Evolutionary conservation across 2,113 vertebrate species (phyloP).

Genomic region (Cottus gobio): DNA sequence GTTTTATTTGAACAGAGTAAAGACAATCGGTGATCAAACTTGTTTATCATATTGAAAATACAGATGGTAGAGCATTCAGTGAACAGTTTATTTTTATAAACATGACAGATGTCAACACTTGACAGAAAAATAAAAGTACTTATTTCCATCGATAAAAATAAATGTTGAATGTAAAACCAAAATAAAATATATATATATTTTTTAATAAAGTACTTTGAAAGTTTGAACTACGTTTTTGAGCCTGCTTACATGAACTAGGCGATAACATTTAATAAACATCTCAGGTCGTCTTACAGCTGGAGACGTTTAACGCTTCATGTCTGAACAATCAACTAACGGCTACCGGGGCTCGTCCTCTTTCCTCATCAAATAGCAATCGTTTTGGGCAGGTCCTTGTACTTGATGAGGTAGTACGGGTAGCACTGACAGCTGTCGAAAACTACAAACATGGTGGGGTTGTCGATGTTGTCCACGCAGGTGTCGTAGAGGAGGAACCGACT

Average conservation of each 20-base stretch:
- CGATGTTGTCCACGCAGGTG: slow-evolving; percentile 51
- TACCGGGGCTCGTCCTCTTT: not conserved
- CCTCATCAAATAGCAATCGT: slow-evolving; percentile 25
- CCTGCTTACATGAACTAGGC: not conserved
- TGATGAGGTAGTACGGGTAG: slow-evolving; percentile 75
- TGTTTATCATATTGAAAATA: not conserved
- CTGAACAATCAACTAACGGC: not conserved
- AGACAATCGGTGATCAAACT: slow-evolving; percentile 12
- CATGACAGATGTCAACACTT: not conserved
- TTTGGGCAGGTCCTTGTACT: slow-evolving; percentile 48
- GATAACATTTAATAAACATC: not conserved
- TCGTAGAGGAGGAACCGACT: slow-evolving; percentile 31
- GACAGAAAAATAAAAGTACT: slow-evolving; percentile 11
- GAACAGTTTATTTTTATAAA: slow-evolving; percentile 54
- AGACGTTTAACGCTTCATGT: not conserved
- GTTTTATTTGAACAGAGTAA: slow-evolving; percentile 31
- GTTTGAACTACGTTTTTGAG: not conserved
- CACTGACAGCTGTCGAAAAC: slow-evolving; percentile 73
- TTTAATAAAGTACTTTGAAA: slow-evolving; percentile 5
- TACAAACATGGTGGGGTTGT: slow-evolving; percentile 54
- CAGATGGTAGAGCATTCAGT: slow-evolving; percentile 7
- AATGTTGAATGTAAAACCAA: slow-evolving; percentile 48
- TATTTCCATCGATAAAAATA: slow-evolving; percentile 36
- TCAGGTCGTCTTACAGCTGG: too few species aligned
- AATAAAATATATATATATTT: slow-evolving; percentile 48